These are phyloP conservation scores for Latrodectus geometricus DNA, from an alignment of 1,140 invertebrate species.

Conservation along the genomic window DNA sequence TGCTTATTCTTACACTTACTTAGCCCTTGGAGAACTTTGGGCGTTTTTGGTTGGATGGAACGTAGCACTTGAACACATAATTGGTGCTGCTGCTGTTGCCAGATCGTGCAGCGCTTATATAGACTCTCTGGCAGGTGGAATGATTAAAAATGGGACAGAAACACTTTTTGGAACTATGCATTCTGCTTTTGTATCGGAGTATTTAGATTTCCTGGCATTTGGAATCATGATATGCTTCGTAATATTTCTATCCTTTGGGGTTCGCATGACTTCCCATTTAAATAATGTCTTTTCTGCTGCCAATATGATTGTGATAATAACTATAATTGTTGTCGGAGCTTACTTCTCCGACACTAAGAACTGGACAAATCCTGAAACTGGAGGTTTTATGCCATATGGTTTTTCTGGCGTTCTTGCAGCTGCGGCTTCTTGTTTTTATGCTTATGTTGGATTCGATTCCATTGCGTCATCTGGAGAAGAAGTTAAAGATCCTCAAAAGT, in stretches of 20 bases:
- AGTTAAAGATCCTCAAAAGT: constrained; percentile 65
- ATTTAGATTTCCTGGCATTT: constrained; percentile 66
- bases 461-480: constrained; percentile 68
- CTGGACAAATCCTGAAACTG: constrained; percentile 76
- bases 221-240: constrained; percentile 65
- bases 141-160: constrained; percentile 9
- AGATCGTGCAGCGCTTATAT: constrained; percentile 73
- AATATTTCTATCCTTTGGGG: constrained; percentile 78
- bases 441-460: constrained; percentile 65
- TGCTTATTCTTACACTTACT: constrained; percentile 87
- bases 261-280: constrained; percentile 85
- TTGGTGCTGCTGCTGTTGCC: constrained; percentile 89
- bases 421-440: constrained; percentile 89
- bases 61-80: constrained; percentile 90
- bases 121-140: constrained; percentile 38
- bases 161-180: background rate
- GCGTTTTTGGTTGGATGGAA: constrained; percentile 96
- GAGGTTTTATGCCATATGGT: constrained; percentile 87
- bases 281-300: constrained; percentile 84
- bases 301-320: constrained; percentile 67
- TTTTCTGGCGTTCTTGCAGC: constrained; percentile 76
- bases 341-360: constrained; percentile 83
- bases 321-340: constrained; percentile 82
- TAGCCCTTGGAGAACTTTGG: constrained; percentile 91
- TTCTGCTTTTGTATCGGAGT: background rate